phyloP scores from a whole-genome alignment of 2,113 vertebrate species.

The Albula goreensis region DNA sequence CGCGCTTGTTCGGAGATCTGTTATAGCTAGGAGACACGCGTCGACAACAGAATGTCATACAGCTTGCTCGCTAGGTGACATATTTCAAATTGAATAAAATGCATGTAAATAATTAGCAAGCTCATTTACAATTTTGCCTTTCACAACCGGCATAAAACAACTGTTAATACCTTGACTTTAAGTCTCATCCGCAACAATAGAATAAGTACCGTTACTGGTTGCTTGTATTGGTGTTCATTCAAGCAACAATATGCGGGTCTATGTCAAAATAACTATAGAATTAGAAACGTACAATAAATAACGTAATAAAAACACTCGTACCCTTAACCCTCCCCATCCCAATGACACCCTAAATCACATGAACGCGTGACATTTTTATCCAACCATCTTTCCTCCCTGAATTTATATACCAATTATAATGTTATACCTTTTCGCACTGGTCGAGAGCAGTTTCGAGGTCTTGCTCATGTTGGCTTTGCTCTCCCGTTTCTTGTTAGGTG shows the following conservation, averaged over 20 bases:
- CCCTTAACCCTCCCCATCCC: neutral
- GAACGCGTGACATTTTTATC: neutral
- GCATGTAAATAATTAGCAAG: neutral
- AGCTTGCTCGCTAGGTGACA: too few relatives aligned
- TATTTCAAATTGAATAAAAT: too few relatives aligned
- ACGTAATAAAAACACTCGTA: neutral
- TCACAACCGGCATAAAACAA: neutral
- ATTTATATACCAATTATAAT: neutral
- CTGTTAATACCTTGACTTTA: neutral
- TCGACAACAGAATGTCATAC: neutral
- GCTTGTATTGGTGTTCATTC: neutral
- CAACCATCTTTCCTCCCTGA: too few relatives aligned
- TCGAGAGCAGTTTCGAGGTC: slow-evolving; percentile 82
- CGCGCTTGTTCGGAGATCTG: slow-evolving; percentile 24
- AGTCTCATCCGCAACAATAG: neutral
- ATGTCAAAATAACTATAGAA: too few relatives aligned
- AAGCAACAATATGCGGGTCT: neutral
- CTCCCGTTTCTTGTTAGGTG: slow-evolving; percentile 78
- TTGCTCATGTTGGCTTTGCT: slow-evolving; percentile 87
- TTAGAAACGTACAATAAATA: neutral
- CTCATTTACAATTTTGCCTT: neutral
- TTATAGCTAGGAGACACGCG: slow-evolving; percentile 28
- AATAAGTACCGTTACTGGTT: neutral
- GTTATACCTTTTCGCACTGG: slow-evolving; percentile 82
- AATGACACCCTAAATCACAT: neutral